Percentiles rank a stretch among this genome's conserved stretches.
These are phyloP conservation scores for Lasioglossum zephyrum DNA, from an alignment of 2,888 invertebrate genomes.

Conservation along the genomic window DNA sequence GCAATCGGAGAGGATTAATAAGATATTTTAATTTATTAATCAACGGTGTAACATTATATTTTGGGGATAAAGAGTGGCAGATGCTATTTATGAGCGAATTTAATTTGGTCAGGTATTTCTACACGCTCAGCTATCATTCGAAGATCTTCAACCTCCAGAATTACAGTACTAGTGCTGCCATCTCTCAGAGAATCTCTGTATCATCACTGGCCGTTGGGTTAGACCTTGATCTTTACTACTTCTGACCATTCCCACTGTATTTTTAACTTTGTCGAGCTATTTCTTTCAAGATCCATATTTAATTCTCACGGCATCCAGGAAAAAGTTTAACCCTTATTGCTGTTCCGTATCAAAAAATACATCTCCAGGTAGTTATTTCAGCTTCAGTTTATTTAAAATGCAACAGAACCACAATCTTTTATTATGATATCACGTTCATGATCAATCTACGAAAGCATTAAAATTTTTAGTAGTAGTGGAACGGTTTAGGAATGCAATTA, in stretches of 20 bases:
- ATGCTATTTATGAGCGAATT: neutral
- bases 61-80: neutral
- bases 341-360: neutral
- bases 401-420: neutral
- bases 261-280: neutral
- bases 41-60: neutral
- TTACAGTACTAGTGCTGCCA: slow-evolving; percentile 65
- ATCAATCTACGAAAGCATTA: neutral
- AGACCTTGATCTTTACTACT: slow-evolving; percentile 33
- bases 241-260: neutral
- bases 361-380: neutral
- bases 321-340: neutral
- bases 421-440: neutral
- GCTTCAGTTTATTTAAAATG: neutral
- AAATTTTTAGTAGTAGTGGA: too few relatives aligned
- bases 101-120: neutral
- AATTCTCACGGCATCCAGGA: neutral
- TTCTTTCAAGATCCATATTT: neutral
- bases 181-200: slow-evolving; percentile 62
- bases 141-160: slow-evolving; percentile 18
- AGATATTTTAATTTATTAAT: neutral
- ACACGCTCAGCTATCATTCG: neutral
- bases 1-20: neutral
- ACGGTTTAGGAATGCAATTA: neutral
- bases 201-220: slow-evolving; percentile 33